Evolutionary conservation across 2,113 vertebrate species (phyloP), one percentile per base, ranked within the genome.

Genomic region (Euleptes europaea): DNA sequence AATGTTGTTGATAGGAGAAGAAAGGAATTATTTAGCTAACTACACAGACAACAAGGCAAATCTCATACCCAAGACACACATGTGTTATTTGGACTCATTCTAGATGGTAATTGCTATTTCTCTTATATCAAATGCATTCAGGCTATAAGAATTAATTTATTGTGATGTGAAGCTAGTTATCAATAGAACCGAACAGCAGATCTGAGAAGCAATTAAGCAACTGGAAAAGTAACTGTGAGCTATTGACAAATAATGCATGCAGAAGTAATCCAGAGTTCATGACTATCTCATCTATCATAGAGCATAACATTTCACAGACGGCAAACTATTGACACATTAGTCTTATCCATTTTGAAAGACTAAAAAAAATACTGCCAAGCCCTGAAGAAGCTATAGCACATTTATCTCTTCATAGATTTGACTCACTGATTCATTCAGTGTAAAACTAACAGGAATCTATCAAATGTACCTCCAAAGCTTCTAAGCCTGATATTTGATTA

Each of bases 401-500:
- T 88, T 84, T 88, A 87, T 88, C 77, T 66, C 88, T 78, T 82
- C 80, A 65, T 31, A 84, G 66, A 85, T 85, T 85, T 84, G 51
- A 83, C n/a, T 19, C 82, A 83, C 11, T 3, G 65, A 84, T 47
- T 76, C 71, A 47, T 88, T 89, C 72, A 79, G 76, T 23, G 17
- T 42, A 87, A 51, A 47, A 88, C 35, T 47, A 85, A 92, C 0
- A 8, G 38, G 40, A 70, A 89, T 82, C 81, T 67, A 70, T 82
- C 81, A 89, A 80, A 83, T 86, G 38, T 80, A 65, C 73, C 74
- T 49, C 40, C 14, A 85, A 86, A 38, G 86, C 70, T 84, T 83
- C 70, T 74, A 67, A 91, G 65, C 80, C 78, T 5, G 1, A 82
- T 71, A 77, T 87, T 86, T 91, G 74, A 94, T 95, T 91, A 96